phyloP scores from a whole-genome alignment of 2,113 vertebrate genomes.

The Myocastor coypus region DNA sequence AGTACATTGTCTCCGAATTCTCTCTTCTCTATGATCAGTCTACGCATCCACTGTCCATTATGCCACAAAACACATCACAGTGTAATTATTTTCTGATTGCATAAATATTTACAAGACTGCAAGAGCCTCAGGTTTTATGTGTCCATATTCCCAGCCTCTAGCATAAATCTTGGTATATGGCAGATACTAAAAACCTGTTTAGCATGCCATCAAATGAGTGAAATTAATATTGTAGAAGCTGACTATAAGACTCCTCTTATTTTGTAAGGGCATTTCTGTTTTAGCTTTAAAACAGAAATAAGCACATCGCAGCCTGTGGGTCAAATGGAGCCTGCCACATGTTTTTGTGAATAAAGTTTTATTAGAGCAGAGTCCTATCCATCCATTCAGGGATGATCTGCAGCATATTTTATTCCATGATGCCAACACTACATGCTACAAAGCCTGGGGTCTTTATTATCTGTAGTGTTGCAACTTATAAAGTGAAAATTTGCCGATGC shows the following conservation, averaged over 20 bases:
- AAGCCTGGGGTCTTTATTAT: not conserved
- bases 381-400: not conserved
- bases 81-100: not conserved
- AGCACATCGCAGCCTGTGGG: not conserved
- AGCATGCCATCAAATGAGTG: not conserved
- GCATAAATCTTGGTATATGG: not conserved
- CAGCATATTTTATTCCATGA: not conserved
- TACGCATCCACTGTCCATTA: not conserved
- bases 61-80: not conserved
- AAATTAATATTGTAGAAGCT: not conserved
- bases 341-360: conserved; percentile 30
- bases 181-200: not conserved
- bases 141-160: not conserved
- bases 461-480: not conserved
- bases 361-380: not conserved
- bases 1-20: not conserved
- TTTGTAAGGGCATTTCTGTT: not conserved
- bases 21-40: not conserved
- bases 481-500: not conserved
- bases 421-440: not conserved
- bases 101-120: not conserved
- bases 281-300: not conserved
- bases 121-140: not conserved
- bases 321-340: not conserved
- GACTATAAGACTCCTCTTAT: not conserved